Percentiles rank a stretch among this genome's conserved stretches.
phyloP scores from a whole-genome alignment of 1,140 invertebrate species.

The Drosophila melanica region DNA sequence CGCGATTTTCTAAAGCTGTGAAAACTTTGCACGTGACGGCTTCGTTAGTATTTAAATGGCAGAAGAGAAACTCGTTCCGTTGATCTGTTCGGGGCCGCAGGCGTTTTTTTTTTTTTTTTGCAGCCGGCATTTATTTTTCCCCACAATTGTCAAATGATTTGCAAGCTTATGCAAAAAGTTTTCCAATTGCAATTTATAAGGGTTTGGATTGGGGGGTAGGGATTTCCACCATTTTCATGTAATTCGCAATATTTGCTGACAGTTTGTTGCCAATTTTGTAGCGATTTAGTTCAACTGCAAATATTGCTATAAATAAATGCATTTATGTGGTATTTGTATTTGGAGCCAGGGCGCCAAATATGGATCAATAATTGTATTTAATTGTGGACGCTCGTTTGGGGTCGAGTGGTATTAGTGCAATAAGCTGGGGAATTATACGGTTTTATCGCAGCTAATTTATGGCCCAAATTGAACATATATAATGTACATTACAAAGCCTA shows the following conservation, averaged over 20 bases:
- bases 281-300: conserved; percentile 5
- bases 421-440: not conserved
- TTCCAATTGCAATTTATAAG: conserved; percentile 36
- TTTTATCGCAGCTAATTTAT: conserved; percentile 7
- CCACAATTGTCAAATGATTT: conserved; percentile 33
- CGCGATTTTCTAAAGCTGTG: conserved; percentile 23
- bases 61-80: not conserved
- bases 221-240: not conserved
- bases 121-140: conserved; percentile 1
- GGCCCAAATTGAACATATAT: not conserved
- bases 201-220: not conserved
- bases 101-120: too few species aligned
- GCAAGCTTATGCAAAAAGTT: conserved; percentile 38
- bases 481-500: not conserved
- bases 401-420: not conserved
- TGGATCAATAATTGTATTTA: conserved; percentile 7
- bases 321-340: conserved; percentile 4
- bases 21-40: conserved; percentile 19
- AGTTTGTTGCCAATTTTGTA: conserved; percentile 27
- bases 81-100: conserved; percentile 3
- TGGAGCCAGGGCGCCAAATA: not conserved
- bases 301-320: not conserved
- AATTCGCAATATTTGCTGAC: conserved; percentile 11
- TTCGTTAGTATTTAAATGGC: conserved; percentile 13
- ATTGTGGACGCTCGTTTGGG: not conserved